Percentiles rank a stretch among this genome's conserved stretches.
phyloP scores from a whole-genome alignment of 2,888 invertebrate genomes.

The Dolichopus griseipennis region DNA sequence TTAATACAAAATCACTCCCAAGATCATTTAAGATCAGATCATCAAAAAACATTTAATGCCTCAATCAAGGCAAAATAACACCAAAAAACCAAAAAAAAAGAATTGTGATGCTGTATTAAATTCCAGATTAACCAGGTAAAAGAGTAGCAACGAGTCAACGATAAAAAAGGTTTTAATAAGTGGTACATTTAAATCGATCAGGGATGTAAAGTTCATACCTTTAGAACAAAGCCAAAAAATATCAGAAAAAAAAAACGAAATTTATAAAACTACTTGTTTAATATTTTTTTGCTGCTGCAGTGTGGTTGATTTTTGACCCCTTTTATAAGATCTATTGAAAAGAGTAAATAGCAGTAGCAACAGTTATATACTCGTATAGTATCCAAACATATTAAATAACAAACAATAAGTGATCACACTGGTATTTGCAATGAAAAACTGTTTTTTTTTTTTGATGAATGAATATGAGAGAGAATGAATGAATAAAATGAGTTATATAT shows the following conservation, averaged over 20 bases:
- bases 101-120: neutral
- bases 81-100: no score
- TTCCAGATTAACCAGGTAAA: neutral
- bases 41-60: no score
- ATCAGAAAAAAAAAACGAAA: no score
- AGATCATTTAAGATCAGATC: no score
- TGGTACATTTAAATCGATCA: neutral
- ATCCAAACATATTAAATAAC: no score
- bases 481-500: no score
- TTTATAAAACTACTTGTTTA: neutral
- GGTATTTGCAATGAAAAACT: neutral
- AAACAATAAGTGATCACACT: no score
- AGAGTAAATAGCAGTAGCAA: no score
- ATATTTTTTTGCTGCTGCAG: neutral
- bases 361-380: no score
- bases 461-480: no score
- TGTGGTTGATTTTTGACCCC: neutral
- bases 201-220: neutral
- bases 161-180: neutral
- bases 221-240: neutral
- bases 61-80: no score
- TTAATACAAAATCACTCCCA: no score
- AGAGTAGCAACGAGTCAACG: neutral
- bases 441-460: neutral
- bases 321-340: neutral